Percentiles rank a stretch among this genome's conserved stretches.
Evolutionary conservation across 2,113 vertebrate species (phyloP).

Genomic region (Xyliphius kryptos): DNA sequence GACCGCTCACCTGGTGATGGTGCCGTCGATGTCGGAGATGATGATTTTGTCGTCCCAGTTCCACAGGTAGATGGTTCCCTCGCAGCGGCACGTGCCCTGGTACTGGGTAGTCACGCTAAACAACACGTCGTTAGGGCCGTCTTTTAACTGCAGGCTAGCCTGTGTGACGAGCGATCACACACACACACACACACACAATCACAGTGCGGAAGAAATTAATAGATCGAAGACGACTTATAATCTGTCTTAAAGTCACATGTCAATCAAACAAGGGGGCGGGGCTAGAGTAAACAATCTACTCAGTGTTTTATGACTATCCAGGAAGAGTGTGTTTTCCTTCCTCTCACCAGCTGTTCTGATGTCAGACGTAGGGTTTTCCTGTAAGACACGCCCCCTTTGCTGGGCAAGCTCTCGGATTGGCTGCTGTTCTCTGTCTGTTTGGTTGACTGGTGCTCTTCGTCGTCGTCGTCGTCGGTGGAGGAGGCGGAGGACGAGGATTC

Average conservation of each 20-base stretch:
- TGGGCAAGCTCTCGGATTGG: slow-evolving; percentile 53
- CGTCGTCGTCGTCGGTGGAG: too few relatives aligned
- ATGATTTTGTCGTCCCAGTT: slow-evolving; percentile 94
- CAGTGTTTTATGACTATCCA: too few relatives aligned
- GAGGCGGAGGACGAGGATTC: slow-evolving; percentile 90
- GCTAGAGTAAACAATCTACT: too few relatives aligned
- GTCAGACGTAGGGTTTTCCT: slow-evolving; percentile 90
- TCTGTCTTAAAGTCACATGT: too few relatives aligned
- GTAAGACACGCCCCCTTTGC: slow-evolving; percentile 72
- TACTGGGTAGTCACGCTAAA: slow-evolving; percentile 98
- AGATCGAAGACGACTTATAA: too few relatives aligned
- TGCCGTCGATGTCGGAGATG: slow-evolving; percentile 96
- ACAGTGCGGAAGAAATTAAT: too few relatives aligned
- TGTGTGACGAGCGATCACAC: slow-evolving; percentile 41
- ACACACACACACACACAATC: background rate
- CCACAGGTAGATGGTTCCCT: slow-evolving; percentile 97
- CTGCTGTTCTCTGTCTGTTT: slow-evolving; percentile 54
- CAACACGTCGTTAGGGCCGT: slow-evolving; percentile 83
- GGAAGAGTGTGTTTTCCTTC: too few relatives aligned
- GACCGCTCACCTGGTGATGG: slow-evolving; percentile 88
- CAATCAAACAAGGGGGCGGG: too few relatives aligned
- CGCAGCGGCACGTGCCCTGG: slow-evolving; percentile 92
- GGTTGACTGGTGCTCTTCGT: slow-evolving; percentile 74
- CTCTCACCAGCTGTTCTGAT: slow-evolving; percentile 94
- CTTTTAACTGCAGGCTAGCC: slow-evolving; percentile 86